Evolutionary conservation across 2,888 invertebrate genomes (phyloP), one percentile per base, ranked within the genome.

Genomic region (Eupithecia abbreviata): DNA sequence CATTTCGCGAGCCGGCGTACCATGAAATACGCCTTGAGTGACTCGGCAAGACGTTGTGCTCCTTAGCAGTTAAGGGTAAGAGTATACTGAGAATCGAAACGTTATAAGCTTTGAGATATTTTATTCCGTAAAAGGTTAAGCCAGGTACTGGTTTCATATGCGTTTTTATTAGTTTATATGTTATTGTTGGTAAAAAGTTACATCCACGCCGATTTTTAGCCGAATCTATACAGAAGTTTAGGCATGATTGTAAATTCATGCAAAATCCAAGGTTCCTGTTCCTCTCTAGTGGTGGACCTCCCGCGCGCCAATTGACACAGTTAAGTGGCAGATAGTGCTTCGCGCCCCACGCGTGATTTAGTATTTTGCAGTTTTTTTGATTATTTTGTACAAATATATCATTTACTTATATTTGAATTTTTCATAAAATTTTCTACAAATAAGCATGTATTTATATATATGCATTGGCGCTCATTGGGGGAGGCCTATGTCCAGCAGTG

Each of bases 1-100:
- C 93, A 94, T 94, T 93, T 92, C 90, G 90, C 88, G 91, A 92
- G 93, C 90, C 91, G 94, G 93, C 94, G 94, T 94, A 92, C 90
- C 94, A 93, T 95, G 94, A 94, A 94, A 95, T 95, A 93, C 93
- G 93, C 89, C 92, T 87, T 91, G 94, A 94, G 93, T 95, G 94
- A 95, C 93, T 95, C 92, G 91, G 89, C 94, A 93, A 93, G 92
- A 92, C 90, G 91, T 91, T 88, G 87, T 87, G 89, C 91, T 91
- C 78, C 80, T 80, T 90, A 91, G 87, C 85, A 84, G 82, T 82
- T 81, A 77, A 79, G 66, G 88, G 62, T 9, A 73, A 84, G 80
- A 65, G 3, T 49, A 51, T 74, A 87, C 41, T 82, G 4, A 0
- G 72, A 80, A 87, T 83, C 84, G 18, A 4, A 62, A 62, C 30